Percentiles rank a stretch among this genome's conserved stretches.
phyloP scores from a whole-genome alignment of 2,113 vertebrate species.

The Laticauda colubrina region DNA sequence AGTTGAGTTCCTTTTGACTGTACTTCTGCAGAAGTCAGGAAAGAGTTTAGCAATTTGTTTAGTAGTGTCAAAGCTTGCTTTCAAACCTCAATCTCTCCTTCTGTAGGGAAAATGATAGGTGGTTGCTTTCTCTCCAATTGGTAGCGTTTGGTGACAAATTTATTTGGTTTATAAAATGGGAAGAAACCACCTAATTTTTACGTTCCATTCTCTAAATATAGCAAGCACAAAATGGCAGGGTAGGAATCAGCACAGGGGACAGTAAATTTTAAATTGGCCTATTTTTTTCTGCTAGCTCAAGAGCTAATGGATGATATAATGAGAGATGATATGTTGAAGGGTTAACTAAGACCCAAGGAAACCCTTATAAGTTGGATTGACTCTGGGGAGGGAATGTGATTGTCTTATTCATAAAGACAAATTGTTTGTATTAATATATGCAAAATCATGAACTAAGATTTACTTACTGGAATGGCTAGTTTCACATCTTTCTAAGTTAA shows the following conservation, averaged over 20 bases:
- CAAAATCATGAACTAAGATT: not conserved
- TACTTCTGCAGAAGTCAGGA: not conserved
- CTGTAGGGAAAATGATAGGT: not conserved
- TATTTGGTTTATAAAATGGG: not conserved
- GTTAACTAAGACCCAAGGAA: not conserved
- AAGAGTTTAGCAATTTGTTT: not conserved
- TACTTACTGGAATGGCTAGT: not conserved
- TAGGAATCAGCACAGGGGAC: not conserved
- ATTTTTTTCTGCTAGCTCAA: not conserved
- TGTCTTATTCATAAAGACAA: not conserved
- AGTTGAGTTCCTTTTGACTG: not conserved
- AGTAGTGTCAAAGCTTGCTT: not conserved
- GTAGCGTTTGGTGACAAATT: not conserved
- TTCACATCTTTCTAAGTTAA: not conserved
- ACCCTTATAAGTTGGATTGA: not conserved
- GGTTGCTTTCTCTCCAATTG: not conserved
- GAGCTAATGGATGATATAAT: not conserved
- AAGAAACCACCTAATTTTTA: not conserved
- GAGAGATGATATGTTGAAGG: too few species aligned
- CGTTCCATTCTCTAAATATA: not conserved
- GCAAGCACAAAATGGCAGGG: not conserved
- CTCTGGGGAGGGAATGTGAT: not conserved
- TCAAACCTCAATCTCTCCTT: not conserved
- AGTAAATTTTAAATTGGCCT: not conserved
- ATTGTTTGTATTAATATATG: not conserved